Evolutionary conservation across 2,797 vertebrate species (phyloP), one percentile per base, ranked within the genome.

Genomic region (Semotilus atromaculatus): DNA sequence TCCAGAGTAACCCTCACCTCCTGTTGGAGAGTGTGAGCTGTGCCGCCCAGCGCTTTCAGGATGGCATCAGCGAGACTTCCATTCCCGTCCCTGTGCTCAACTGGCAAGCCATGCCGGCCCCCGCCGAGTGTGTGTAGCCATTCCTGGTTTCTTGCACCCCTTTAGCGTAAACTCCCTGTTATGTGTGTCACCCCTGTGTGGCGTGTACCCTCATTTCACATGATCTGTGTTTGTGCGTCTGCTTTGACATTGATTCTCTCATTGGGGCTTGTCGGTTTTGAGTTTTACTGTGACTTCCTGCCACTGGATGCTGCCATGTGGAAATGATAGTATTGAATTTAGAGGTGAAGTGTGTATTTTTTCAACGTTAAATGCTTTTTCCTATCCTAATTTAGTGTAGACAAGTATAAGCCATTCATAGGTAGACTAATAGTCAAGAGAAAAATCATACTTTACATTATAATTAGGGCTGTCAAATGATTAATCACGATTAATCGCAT

Each of bases 1-100:
- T 99, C 93, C 98, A 99, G 96, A 97, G 95, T 94, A 97, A 97
- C 91, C 97, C 97, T 60, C 96, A 97, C 92, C 96, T 97, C 92
- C 93, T 99, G 93, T 93, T 96, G 96, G 97, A 99, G 93, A 93
- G 95, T 29, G 92, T 89, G 77, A 93, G 95, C 85, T 91, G 91
- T 87, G 91, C 93, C 60, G 75, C 87, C 3, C 93, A 95, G 82
- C 97, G 96, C 88, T 93, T 89, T 88, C 95, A 95, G 93, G 97
- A 98, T 92, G 31, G n/a, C 55, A 90, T 97, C 94, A 96, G 94
- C 90, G 98, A 99, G 95, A 98, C 98, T 75, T 97, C 96, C 94
- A 97, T 99, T 93, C 95, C 97, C 0, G 97, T 99, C 76, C 98
- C 97, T 1, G 95, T 97, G 87, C 96, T 97, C 93, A 96, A 97